Percentiles rank a stretch among this genome's conserved stretches.
Conservation (phyloP, 2,113 vertebrate species). For the Serilophus lunatus region DNA sequence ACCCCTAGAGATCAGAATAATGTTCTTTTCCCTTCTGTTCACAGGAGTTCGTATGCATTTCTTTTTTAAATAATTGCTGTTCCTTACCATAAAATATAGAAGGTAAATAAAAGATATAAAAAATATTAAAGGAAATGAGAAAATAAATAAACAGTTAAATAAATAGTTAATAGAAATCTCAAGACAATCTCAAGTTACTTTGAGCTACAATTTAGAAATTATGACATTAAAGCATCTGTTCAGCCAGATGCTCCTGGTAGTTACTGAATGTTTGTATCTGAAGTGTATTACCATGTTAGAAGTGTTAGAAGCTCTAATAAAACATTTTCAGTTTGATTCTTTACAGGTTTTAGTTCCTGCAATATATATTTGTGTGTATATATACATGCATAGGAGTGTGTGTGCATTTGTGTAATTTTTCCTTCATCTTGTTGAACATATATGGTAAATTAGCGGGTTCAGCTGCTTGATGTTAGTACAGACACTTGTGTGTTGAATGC, state of each 20-base stretch:
- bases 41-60: not conserved
- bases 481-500: not conserved
- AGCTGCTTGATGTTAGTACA: not conserved
- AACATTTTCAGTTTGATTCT: not conserved
- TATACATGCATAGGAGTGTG: not conserved
- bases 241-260: not conserved
- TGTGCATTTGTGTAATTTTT: not conserved
- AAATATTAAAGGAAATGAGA: not conserved
- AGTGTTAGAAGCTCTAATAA: not conserved
- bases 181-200: not conserved
- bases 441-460: not conserved
- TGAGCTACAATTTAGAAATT: not conserved
- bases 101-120: not conserved
- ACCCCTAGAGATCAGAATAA: not conserved
- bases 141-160: not conserved
- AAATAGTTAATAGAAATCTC: constrained; percentile 11
- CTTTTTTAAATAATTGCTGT: not conserved
- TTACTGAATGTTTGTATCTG: not conserved
- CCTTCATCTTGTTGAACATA: not conserved
- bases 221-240: constrained; percentile 1
- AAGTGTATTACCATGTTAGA: not conserved
- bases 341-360: not conserved
- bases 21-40: not conserved
- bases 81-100: not conserved
- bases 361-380: not conserved